A percentile compares a stretch with the other conserved stretches of the same genome.
Conservation (phyloP, 1,140 invertebrate species). For the Asobara japonica region DNA sequence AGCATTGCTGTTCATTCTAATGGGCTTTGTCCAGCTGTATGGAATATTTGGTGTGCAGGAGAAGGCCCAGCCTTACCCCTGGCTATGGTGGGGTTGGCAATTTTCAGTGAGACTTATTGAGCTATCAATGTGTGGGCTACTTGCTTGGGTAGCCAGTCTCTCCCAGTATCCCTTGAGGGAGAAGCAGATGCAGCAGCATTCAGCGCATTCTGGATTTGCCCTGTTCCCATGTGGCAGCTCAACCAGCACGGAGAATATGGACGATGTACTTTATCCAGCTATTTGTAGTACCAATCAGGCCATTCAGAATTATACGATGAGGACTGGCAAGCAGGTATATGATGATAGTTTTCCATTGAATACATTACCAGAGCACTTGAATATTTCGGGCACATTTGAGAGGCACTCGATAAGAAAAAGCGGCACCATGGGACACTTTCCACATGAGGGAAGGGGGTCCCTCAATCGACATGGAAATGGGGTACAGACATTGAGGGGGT, state of each 20-base stretch:
- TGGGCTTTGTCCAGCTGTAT: constrained; percentile 84
- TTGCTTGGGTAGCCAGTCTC: constrained; percentile 84
- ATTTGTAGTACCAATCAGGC: constrained; percentile 88
- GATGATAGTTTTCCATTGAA: constrained; percentile 72
- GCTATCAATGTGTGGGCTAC: constrained; percentile 81
- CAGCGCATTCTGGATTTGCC: constrained; percentile 74
- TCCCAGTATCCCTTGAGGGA: constrained; percentile 65
- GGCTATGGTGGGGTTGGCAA: constrained; percentile 91
- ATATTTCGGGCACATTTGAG: constrained; percentile 65
- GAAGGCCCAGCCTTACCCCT: constrained; percentile 71
- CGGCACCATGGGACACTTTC: constrained; percentile 62
- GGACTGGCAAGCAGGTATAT: constrained; percentile 81
- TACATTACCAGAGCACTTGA: constrained; percentile 68
- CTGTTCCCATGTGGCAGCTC: constrained; percentile 80
- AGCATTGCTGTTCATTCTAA: constrained; percentile 82
- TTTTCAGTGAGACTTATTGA: constrained; percentile 85
- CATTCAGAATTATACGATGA: constrained; percentile 82
- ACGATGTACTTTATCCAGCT: constrained; percentile 77
- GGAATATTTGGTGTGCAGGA: constrained; percentile 79
- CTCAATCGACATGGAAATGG: constrained; percentile 63
- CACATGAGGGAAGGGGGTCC: constrained; percentile 61
- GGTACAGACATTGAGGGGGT: constrained; percentile 54
- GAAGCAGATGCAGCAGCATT: constrained; percentile 64
- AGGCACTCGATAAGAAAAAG: constrained; percentile 66
- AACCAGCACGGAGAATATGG: constrained; percentile 75